Base-by-base conservation (phyloP, 2,888 invertebrate genomes). In the Blera fallax region DNA sequence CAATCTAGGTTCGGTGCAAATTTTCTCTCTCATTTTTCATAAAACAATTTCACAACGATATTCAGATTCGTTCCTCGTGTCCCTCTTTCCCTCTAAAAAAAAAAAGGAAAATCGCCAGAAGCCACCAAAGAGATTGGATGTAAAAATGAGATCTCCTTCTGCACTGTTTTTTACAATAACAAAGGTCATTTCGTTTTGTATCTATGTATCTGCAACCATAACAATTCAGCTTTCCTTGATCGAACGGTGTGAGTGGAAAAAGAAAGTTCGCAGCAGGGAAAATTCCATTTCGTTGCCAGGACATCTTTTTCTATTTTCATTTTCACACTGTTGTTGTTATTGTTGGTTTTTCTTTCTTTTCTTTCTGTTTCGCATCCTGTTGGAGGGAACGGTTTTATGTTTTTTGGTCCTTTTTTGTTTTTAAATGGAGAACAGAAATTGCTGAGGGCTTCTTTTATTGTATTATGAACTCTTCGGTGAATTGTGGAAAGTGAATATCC, bases 401-500 rank as follows among this genome's bases (percentile, higher is more conserved):
- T 52, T 32, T 54, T 29, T 18, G 54, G 14, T 37, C 14, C 50
- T 45, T 48, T 34, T 45, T 60, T 60, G 27, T 64, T 70, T 72
- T 81, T 72, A 62, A 85, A 81, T 54, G 76, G 40, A 29, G 65
- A 70, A 81, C 65, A 85, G 62, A 76, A 85, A 72, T 62, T 45
- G 72, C 85, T 62, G 37, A 52, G 81, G 76, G 85, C 76, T 62
- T 72, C 67, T 14, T 76, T 85, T 85, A 85, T 85, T 85, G 80
- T 77, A 67, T 85, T 85, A 85, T 85, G 81, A 76, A 85, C 85
- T 85, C 81, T 77, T 81, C 85, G 76, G 65, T 85, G 85, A 81
- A 81, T 85, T 72, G 85, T 62, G 72, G 67, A 83, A 62, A 65
- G 60, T 54, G 78, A 67, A 67, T 67, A 27, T 27, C 60, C 24